phyloP scores from a whole-genome alignment of 2,888 invertebrate genomes.

The Drosophila incognita region DNA sequence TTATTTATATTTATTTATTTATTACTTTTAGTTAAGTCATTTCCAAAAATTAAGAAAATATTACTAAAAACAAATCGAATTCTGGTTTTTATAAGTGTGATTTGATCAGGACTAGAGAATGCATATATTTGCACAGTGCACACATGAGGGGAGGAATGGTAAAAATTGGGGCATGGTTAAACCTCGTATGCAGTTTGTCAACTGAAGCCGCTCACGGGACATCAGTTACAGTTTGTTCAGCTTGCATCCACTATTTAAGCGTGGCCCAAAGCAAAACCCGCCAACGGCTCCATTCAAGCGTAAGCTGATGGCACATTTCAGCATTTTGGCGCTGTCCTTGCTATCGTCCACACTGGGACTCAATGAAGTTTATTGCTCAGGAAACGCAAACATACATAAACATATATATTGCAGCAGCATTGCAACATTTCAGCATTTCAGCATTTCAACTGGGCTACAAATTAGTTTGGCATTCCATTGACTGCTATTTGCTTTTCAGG shows the following conservation, averaged over 20 bases:
- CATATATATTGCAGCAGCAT: conserved; percentile 47
- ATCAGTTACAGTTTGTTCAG: conserved; percentile 25
- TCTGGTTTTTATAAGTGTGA: neutral
- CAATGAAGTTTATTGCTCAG: conserved; percentile 75
- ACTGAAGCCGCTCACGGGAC: conserved; percentile 39
- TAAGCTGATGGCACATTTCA: conserved; percentile 70
- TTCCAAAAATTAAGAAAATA: neutral
- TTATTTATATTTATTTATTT: no score
- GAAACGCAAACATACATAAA: conserved; percentile 73
- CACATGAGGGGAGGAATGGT: neutral
- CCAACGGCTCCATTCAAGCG: conserved; percentile 42
- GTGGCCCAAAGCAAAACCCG: conserved; percentile 2
- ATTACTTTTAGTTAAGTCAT: neutral
- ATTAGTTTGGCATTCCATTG: conserved; percentile 57
- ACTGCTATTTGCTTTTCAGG: conserved; percentile 41
- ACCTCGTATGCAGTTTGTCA: conserved; percentile 48
- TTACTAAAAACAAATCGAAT: rapidly evolving
- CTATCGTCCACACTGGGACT: conserved; percentile 48
- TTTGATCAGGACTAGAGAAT: neutral
- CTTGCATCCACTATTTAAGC: conserved; percentile 28
- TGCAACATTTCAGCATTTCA: conserved; percentile 44
- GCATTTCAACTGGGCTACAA: conserved; percentile 45
- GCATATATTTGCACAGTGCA: neutral
- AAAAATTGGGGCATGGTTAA: conserved; percentile 5
- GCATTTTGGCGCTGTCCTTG: conserved; percentile 56